These are phyloP conservation scores for Hypercompe scribonia DNA, from an alignment of 2,888 invertebrate species.

Conservation along the genomic window DNA sequence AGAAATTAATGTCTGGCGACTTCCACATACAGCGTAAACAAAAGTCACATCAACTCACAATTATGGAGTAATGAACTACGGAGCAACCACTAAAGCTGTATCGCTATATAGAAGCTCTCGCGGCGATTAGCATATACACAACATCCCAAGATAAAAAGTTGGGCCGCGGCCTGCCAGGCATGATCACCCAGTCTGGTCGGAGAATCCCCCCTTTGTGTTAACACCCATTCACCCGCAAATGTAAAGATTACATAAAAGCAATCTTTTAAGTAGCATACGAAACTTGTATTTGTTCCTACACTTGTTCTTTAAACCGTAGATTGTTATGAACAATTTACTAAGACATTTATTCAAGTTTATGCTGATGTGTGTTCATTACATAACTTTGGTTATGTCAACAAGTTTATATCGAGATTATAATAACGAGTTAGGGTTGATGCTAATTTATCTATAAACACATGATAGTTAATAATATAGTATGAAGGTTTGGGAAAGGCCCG, in stretches of 20 bases:
- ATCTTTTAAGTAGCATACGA: not conserved
- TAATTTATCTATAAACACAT: constrained; percentile 1
- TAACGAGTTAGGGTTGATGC: not conserved
- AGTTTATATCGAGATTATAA: constrained; percentile 6
- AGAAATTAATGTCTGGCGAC: too few species aligned
- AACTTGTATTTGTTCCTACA: not conserved
- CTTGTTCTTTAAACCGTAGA: not conserved
- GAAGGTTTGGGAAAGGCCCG: not conserved
- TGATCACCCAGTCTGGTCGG: too few species aligned
- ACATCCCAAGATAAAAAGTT: too few species aligned
- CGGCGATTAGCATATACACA: too few species aligned
- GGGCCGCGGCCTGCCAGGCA: too few species aligned
- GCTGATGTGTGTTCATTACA: constrained; percentile 2
- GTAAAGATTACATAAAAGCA: not conserved
- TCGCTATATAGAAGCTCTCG: too few species aligned
- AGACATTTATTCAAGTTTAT: not conserved
- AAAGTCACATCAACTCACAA: too few species aligned
- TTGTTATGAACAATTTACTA: not conserved
- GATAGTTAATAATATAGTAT: not conserved
- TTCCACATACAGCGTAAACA: too few species aligned
- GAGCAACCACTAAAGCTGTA: too few species aligned
- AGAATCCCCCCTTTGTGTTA: too few species aligned
- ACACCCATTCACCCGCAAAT: too few species aligned
- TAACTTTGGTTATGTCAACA: not conserved
- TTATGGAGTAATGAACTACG: too few species aligned